A percentile compares a stretch with the other conserved stretches of the same genome.
These are phyloP conservation scores for Gambusia affinis DNA, from an alignment of 2,113 vertebrate genomes.

Conservation along the genomic window DNA sequence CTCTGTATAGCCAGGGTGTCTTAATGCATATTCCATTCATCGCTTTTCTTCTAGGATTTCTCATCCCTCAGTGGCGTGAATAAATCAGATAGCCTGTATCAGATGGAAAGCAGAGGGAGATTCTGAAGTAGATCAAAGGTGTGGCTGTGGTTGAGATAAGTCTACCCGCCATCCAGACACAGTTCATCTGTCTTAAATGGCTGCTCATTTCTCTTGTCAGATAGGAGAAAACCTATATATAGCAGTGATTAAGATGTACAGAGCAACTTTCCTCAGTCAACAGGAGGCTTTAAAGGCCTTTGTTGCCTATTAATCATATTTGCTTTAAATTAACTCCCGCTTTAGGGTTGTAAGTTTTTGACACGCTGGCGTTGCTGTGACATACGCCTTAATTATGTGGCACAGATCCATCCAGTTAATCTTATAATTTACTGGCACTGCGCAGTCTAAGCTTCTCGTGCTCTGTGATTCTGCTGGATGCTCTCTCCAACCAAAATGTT, in stretches of 20 bases:
- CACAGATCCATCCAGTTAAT: slow-evolving; percentile 24
- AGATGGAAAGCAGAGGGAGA: slow-evolving; percentile 71
- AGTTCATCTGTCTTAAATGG: slow-evolving; percentile 79
- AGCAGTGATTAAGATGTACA: slow-evolving; percentile 72
- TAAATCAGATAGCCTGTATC: slow-evolving; percentile 74
- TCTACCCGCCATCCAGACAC: slow-evolving; percentile 67
- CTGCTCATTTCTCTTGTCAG: slow-evolving; percentile 79
- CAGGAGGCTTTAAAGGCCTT: slow-evolving; percentile 49
- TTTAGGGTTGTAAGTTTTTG: slow-evolving; percentile 31
- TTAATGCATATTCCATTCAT: slow-evolving; percentile 77
- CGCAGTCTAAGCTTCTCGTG: slow-evolving; percentile 5
- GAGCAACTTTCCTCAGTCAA: slow-evolving; percentile 58
- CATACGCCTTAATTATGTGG: slow-evolving; percentile 35
- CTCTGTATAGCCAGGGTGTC: slow-evolving; percentile 61
- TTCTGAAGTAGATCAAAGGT: slow-evolving; percentile 73
- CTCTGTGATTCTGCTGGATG: slow-evolving; percentile 41
- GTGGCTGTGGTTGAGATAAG: slow-evolving; percentile 76
- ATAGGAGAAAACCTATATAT: slow-evolving; percentile 66
- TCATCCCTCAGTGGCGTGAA: slow-evolving; percentile 57
- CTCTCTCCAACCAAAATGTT: slow-evolving; percentile 9
- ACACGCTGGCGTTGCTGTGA: slow-evolving; percentile 22
- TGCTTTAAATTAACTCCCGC: slow-evolving; percentile 52
- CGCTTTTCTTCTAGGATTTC: slow-evolving; percentile 61
- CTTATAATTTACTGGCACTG: slow-evolving; percentile 41
- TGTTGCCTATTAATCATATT: slow-evolving; percentile 41